phyloP scores from a whole-genome alignment of 2,113 vertebrate species.

The Picathartes gymnocephalus region DNA sequence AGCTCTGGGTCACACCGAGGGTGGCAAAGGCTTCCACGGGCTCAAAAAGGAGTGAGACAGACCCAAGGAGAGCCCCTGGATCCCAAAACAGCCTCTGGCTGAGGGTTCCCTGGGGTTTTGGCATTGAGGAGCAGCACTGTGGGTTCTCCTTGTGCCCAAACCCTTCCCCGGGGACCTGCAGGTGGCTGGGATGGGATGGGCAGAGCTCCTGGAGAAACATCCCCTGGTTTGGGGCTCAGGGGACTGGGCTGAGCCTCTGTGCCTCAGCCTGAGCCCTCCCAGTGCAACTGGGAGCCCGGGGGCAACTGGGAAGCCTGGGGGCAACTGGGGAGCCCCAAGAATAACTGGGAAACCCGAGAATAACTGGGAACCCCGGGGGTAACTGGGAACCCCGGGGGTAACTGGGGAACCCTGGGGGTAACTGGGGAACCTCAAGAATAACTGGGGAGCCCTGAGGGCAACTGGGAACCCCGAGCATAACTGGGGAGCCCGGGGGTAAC shows the following conservation, averaged over 20 bases:
- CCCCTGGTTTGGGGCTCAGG: neutral
- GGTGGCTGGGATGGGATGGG: fast-evolving
- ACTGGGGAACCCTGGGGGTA: no score
- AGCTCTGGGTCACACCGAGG: neutral
- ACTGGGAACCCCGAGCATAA: no score
- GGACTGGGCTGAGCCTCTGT: neutral
- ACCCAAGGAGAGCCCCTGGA: neutral
- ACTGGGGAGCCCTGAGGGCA: neutral
- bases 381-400: no score
- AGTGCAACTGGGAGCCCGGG: fast-evolving
- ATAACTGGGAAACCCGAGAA: no score
- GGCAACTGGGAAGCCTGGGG: neutral
- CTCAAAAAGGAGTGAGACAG: neutral
- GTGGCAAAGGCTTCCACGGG: neutral
- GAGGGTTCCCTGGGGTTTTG: neutral
- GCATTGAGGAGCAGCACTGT: fast-evolving
- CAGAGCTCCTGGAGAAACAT: neutral
- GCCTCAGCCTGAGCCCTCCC: neutral
- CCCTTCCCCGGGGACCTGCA: neutral
- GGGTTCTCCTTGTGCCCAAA: neutral
- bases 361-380: neutral
- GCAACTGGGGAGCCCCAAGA: no score
- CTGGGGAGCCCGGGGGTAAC: neutral
- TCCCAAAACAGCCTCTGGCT: fast-evolving
- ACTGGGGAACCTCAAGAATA: no score